Conservation (phyloP, 2,888 invertebrate species). For the Caenorhabditis macrosperma region DNA sequence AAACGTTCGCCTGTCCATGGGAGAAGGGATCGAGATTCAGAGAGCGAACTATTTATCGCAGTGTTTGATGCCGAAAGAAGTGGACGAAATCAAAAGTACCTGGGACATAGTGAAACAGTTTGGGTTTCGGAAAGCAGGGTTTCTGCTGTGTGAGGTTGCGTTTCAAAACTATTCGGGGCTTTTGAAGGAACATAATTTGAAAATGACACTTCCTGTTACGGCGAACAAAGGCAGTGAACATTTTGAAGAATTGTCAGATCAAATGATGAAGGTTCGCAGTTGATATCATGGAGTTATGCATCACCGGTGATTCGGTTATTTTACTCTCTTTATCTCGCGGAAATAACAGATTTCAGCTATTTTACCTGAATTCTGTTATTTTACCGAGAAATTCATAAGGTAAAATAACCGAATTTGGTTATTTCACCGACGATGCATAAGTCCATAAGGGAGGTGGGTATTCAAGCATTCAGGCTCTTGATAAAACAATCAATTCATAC, state of each 20-base stretch:
- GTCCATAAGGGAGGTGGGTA: too few relatives aligned
- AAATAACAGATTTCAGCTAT: too few relatives aligned
- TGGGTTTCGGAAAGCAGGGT: slow-evolving; percentile 71
- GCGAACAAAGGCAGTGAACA: slow-evolving; percentile 52
- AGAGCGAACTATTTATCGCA: slow-evolving; percentile 73
- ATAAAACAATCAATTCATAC: slow-evolving; percentile 72
- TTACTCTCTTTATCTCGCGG: too few relatives aligned
- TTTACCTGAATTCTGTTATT: too few relatives aligned
- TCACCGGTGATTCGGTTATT: too few relatives aligned
- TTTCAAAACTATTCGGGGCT: slow-evolving; percentile 69
- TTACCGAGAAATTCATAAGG: too few relatives aligned
- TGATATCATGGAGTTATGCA: neutral
- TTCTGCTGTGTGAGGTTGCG: slow-evolving; percentile 67
- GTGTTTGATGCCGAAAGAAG: slow-evolving; percentile 71
- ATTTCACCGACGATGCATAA: too few relatives aligned
- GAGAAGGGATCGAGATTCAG: slow-evolving; percentile 75
- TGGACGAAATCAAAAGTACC: slow-evolving; percentile 58
- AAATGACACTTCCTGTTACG: slow-evolving; percentile 61
- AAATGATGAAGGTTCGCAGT: slow-evolving; percentile 68
- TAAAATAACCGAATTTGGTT: too few relatives aligned
- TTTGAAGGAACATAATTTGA: slow-evolving; percentile 63
- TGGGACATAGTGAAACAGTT: slow-evolving; percentile 68
- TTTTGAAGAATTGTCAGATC: slow-evolving; percentile 66
- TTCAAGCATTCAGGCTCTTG: slow-evolving; percentile 67
- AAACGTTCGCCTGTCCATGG: slow-evolving; percentile 70